Conservation (phyloP, 2,113 vertebrate species). For the Emberiza fucata region DNA sequence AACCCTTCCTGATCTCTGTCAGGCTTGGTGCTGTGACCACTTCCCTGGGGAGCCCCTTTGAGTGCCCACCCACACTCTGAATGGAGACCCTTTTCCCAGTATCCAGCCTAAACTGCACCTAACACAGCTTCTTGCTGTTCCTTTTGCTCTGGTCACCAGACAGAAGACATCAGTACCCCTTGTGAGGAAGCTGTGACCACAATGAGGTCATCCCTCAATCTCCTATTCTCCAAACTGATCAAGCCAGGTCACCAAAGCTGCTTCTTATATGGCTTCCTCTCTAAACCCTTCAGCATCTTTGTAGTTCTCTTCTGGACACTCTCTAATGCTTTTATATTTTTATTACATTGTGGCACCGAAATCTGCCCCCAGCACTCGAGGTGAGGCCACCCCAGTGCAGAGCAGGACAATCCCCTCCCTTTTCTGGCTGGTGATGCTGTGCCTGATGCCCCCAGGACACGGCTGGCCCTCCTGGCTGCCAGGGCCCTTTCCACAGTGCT, state of each 20-base stretch:
- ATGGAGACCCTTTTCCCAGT: neutral
- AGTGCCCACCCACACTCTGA: fast-evolving
- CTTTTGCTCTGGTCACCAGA: too few relatives aligned
- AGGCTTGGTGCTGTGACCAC: too few relatives aligned
- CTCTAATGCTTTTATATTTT: too few relatives aligned
- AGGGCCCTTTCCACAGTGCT: neutral
- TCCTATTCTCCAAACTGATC: neutral
- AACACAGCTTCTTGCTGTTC: neutral
- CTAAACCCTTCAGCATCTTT: neutral
- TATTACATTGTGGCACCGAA: neutral
- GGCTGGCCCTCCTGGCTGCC: neutral
- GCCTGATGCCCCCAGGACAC: neutral
- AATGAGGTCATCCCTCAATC: too few relatives aligned
- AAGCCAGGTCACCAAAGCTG: neutral
- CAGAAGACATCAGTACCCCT: neutral
- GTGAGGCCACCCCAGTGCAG: fast-evolving
- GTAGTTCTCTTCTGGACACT: neutral
- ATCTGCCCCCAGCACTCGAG: neutral
- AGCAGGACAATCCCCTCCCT: neutral
- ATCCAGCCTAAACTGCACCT: neutral
- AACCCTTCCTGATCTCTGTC: neutral
- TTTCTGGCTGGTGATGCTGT: fast-evolving
- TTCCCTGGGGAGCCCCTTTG: neutral
- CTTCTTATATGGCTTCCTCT: neutral
- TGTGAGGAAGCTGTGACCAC: neutral